Percentiles rank a stretch among this genome's conserved stretches.
Evolutionary conservation across 2,797 vertebrate genomes (phyloP).

Genomic region (Macrochelys suwanniensis): DNA sequence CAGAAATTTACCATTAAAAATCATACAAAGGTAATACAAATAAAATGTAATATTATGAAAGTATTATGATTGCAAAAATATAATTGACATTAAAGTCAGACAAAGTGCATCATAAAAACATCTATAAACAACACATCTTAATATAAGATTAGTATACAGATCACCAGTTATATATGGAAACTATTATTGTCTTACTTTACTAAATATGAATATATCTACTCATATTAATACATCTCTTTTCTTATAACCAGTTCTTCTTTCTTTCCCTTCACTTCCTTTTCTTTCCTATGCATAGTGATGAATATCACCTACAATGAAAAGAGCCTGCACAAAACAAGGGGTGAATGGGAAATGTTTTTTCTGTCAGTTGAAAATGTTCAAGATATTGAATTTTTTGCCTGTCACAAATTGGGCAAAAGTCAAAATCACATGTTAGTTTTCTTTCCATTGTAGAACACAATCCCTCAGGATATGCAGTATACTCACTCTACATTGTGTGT

Average conservation of each 20-base stretch:
- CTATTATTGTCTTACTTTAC: neutral
- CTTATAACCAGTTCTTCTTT: accelerated
- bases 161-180: neutral
- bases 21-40: neutral
- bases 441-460: no score
- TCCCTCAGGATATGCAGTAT: no score
- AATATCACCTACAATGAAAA: neutral
- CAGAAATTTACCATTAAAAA: neutral
- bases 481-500: no score
- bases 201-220: neutral
- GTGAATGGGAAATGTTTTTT: no score
- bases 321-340: neutral
- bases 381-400: no score
- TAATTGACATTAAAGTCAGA: neutral
- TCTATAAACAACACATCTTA: neutral
- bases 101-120: neutral
- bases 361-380: no score
- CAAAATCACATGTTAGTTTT: no score
- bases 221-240: neutral
- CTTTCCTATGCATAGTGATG: neutral
- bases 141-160: neutral
- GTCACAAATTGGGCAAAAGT: no score
- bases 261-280: neutral
- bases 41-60: neutral
- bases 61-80: neutral